Percentiles rank a stretch among this genome's conserved stretches.
These are phyloP conservation scores for Kryphioiulus occultus DNA, from an alignment of 2,888 invertebrate genomes.

Conservation along the genomic window DNA sequence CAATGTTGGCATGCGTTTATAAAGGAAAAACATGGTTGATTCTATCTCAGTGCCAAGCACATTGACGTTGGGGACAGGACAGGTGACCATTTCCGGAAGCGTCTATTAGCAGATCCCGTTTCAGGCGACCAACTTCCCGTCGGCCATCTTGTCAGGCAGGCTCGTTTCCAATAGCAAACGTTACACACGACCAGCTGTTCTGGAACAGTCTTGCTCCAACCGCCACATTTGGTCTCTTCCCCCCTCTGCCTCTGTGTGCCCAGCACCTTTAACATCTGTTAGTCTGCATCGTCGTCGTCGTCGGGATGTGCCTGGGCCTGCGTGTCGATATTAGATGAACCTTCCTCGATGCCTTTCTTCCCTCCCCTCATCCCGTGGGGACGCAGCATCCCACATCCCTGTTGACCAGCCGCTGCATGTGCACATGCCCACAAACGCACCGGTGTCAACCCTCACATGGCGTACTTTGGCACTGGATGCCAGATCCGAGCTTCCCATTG, in stretches of 20 bases:
- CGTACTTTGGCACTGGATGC: not conserved
- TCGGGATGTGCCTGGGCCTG: too few species aligned
- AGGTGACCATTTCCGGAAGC: too few species aligned
- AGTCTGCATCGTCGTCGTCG: not conserved
- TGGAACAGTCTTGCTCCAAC: not conserved
- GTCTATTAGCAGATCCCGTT: not conserved
- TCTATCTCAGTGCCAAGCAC: too few species aligned
- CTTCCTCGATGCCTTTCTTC: not conserved
- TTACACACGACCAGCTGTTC: constrained; percentile 19
- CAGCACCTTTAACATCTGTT: constrained; percentile 45
- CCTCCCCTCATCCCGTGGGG: constrained; percentile 10
- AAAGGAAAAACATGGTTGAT: too few species aligned
- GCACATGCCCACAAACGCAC: constrained; percentile 42
- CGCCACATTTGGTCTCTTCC: not conserved
- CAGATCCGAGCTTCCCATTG: not conserved
- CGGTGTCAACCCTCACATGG: not conserved
- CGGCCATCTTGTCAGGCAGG: not conserved
- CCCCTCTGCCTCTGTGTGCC: not conserved
- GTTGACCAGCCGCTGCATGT: constrained; percentile 40
- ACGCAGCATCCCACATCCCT: constrained; percentile 19
- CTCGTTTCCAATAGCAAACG: too few species aligned
- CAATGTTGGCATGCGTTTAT: too few species aligned
- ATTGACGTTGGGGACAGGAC: too few species aligned
- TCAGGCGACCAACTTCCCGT: not conserved
- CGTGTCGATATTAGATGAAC: constrained; percentile 45